Base-by-base conservation (phyloP, 2,797 vertebrate species). In the Spinus pinus region DNA sequence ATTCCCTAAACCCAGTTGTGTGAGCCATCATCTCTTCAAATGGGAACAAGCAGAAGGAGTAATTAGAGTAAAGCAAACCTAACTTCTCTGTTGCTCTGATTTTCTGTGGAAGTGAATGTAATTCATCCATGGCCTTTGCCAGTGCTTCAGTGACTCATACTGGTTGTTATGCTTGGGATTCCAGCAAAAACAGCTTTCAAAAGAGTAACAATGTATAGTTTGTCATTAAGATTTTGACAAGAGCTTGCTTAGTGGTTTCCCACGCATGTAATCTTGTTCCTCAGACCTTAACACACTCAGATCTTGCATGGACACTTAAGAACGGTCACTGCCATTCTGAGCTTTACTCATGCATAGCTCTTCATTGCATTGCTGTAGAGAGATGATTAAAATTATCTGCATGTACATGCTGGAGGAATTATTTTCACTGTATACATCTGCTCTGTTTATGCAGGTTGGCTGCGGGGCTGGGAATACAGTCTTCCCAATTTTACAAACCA, bases 381-480 rank as follows among this genome's bases (percentile, higher is more conserved):
- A 67, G 21, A 54, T 47, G 23, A 42, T 49, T 80, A 62, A 73
- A 85, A 72, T 67, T 16, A 46, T 14, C 53, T 80, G 64, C 19
- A 8, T 16, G 42, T 39, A 24, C 1, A 1, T n/a, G 41, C 57
- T 71, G 84, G 61, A 82, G 61, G 56, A 91, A 60, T 35, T 17
- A 3, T 71, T 85, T 80, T 85, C 62, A 92, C 33, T 35, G 17
- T 62, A 41, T 27, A 1, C 16, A 3, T 88, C 62, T 86, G 1
- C 65, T 97, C 81, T 97, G 16, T 96, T 28, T 95, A 49, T 93
- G 27, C 97, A 99, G 99, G 99, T 99, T 71, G 99, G 99, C 97
- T 99, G 99, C 95, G 99, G 99, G 79, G 99, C 99, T 65, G 99
- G 99, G 83, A 99, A 99, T 95, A 99, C 99, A 4, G 99, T 99